Conservation (phyloP, 2,888 invertebrate species). For the Venusia cambrica region DNA sequence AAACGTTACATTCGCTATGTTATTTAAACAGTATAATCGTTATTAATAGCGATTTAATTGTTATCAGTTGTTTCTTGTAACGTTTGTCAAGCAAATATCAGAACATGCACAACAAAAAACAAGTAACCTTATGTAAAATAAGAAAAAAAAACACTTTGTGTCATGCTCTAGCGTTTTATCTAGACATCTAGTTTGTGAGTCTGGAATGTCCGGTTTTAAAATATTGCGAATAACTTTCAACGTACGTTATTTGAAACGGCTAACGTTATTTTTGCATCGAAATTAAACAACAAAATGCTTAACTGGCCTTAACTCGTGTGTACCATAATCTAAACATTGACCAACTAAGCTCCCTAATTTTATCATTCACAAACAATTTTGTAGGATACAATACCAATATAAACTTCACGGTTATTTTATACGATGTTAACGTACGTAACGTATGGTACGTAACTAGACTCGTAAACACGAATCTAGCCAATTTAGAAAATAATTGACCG, state of each 20-base stretch:
- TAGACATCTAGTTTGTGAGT: conserved; percentile 48
- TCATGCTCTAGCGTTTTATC: conserved; percentile 52
- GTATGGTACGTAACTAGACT: too few relatives aligned
- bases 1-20: conserved; percentile 20
- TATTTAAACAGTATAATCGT: too few relatives aligned
- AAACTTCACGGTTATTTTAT: too few relatives aligned
- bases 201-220: conserved; percentile 65
- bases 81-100: conserved; percentile 35
- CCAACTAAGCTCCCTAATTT: conserved; percentile 43
- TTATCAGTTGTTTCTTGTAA: too few relatives aligned
- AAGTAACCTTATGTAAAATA: conserved; percentile 39
- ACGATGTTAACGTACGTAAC: too few relatives aligned
- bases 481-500: too few relatives aligned
- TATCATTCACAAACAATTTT: conserved; percentile 27
- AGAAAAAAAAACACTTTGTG: conserved; percentile 53
- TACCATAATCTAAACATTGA: conserved; percentile 53
- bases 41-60: too few relatives aligned
- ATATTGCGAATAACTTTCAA: conserved; percentile 27
- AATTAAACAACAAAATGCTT: conserved; percentile 47
- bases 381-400: conserved; percentile 17
- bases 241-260: conserved; percentile 21
- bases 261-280: conserved; percentile 26
- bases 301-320: conserved; percentile 48
- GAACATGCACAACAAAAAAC: conserved; percentile 32
- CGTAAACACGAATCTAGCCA: too few relatives aligned